Evolutionary conservation across 2,113 vertebrate genomes (phyloP).

Genomic region (Lethenteron camtschaticum): DNA sequence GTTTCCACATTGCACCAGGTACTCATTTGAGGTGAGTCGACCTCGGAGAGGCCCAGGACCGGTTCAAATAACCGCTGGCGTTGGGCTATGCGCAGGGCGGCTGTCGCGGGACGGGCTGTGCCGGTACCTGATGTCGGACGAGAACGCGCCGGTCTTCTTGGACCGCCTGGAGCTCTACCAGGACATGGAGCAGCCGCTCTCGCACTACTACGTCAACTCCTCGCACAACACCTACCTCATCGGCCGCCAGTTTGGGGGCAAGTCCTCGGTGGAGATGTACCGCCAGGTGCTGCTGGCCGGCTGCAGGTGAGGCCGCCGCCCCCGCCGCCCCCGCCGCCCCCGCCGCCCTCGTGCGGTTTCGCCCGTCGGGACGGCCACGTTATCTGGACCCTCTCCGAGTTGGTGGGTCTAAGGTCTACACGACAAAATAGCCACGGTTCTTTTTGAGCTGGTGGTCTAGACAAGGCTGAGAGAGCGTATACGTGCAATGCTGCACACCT

Average conservation of each 20-base stretch:
- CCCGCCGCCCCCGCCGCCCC: neutral
- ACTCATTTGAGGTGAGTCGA: too few relatives aligned
- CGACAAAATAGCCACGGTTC: too few relatives aligned
- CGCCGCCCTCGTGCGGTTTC: too few relatives aligned
- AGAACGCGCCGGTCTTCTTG: constrained; percentile 69
- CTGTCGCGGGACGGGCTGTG: constrained; percentile 65
- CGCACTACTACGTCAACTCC: constrained; percentile 75
- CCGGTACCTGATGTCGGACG: constrained; percentile 61
- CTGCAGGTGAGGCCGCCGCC: constrained; percentile 31
- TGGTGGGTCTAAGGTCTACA: too few relatives aligned
- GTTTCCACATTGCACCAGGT: too few relatives aligned
- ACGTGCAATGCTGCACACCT: too few relatives aligned
- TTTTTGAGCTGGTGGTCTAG: too few relatives aligned
- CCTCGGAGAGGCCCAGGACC: too few relatives aligned
- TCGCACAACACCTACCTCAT: constrained; percentile 56
- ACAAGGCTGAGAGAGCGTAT: too few relatives aligned
- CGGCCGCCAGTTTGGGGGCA: constrained; percentile 66
- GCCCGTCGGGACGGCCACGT: too few relatives aligned
- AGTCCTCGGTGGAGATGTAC: constrained; percentile 49
- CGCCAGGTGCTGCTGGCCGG: constrained; percentile 48
- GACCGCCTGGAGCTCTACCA: constrained; percentile 67
- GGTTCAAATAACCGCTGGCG: too few relatives aligned
- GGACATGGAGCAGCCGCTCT: constrained; percentile 62
- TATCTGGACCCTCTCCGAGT: too few relatives aligned
- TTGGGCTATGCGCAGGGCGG: constrained; percentile 26